Conservation (phyloP, 2,113 vertebrate genomes). For the Daubentonia madagascariensis region DNA sequence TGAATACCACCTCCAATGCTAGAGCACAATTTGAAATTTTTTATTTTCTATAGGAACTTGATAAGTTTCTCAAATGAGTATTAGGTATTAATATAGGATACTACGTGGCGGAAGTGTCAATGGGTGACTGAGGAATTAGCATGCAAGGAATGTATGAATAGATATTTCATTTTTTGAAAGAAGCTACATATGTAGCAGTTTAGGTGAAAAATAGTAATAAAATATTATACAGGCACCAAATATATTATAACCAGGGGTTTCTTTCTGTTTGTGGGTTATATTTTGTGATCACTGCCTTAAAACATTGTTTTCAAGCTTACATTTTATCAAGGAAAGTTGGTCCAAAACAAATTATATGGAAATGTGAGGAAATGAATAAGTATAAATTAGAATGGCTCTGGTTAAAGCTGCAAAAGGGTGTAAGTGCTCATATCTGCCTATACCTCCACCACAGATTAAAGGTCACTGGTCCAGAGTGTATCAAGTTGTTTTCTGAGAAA, state of each 20-base stretch:
- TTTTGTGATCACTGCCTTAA: background rate
- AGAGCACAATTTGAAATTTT: background rate
- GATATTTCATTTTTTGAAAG: background rate
- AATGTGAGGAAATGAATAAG: background rate
- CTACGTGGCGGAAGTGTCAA: background rate
- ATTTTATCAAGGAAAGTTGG: background rate
- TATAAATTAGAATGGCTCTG: background rate
- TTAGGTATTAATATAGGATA: background rate
- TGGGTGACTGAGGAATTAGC: background rate
- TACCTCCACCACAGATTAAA: background rate
- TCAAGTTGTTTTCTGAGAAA: background rate
- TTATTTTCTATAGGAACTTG: background rate
- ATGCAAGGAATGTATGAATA: background rate
- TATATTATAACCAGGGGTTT: background rate
- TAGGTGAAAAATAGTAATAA: background rate
- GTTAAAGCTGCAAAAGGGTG: background rate
- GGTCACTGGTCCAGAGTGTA: background rate
- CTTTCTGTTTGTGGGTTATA: background rate
- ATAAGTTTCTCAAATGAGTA: background rate
- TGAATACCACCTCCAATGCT: background rate
- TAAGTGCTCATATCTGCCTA: background rate
- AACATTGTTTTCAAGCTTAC: background rate
- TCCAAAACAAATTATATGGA: background rate
- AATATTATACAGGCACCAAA: background rate
- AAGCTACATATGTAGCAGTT: background rate